These are phyloP conservation scores for Trachelus stipa DNA, from an alignment of 2,888 invertebrate species.

Conservation along the genomic window DNA sequence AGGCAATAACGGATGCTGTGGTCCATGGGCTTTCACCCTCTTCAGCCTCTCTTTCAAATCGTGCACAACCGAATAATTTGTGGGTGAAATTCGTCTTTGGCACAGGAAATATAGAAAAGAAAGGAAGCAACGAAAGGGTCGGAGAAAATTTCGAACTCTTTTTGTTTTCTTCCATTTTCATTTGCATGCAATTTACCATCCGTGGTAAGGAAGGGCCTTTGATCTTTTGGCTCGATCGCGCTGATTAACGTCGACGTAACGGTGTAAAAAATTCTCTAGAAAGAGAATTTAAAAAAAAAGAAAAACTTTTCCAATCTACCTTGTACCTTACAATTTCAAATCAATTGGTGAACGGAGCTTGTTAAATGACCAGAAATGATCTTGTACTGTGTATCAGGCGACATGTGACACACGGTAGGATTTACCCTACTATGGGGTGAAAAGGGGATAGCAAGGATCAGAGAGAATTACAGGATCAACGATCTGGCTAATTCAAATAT, in stretches of 20 bases:
- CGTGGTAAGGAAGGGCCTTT: slow-evolving; percentile 37
- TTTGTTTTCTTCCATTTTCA: slow-evolving; percentile 38
- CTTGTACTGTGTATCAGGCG: slow-evolving; percentile 28
- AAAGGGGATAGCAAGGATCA: slow-evolving; percentile 13
- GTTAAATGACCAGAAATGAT: slow-evolving; percentile 35
- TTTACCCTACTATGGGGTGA: neutral
- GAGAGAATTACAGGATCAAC: slow-evolving; percentile 16
- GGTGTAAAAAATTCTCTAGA: neutral
- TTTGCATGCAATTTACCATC: slow-evolving; percentile 45
- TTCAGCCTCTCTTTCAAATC: slow-evolving; percentile 52
- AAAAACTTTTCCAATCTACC: neutral
- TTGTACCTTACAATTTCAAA: slow-evolving; percentile 17
- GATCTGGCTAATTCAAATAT: slow-evolving; percentile 20
- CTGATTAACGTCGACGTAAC: neutral
- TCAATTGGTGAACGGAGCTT: slow-evolving; percentile 38
- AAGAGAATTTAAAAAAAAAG: neutral
- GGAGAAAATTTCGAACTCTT: slow-evolving; percentile 40
- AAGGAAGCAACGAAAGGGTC: slow-evolving; percentile 31
- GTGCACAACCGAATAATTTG: slow-evolving; percentile 50
- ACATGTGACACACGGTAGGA: slow-evolving; percentile 36
- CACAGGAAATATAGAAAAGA: slow-evolving; percentile 36
- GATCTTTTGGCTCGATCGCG: slow-evolving; percentile 27
- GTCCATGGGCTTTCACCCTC: slow-evolving; percentile 35
- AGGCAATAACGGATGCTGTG: slow-evolving; percentile 16
- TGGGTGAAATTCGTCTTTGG: slow-evolving; percentile 49